These are phyloP conservation scores for Caenorhabditis brenneri DNA, from an alignment of 1,140 invertebrate genomes.

Conservation along the genomic window DNA sequence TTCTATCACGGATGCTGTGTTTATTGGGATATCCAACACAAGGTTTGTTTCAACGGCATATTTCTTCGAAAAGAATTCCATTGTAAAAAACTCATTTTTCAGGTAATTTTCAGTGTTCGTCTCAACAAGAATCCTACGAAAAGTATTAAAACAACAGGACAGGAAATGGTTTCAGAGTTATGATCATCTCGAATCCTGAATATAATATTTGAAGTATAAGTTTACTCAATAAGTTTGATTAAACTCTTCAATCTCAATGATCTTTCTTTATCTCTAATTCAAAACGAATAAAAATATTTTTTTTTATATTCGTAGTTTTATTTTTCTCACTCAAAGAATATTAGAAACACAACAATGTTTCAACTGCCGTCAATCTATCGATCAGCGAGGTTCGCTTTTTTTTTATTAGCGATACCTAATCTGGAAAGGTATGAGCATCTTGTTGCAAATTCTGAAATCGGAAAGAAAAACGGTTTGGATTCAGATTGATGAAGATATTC, in stretches of 20 bases:
- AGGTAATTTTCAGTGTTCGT: background rate
- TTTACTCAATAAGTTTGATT: background rate
- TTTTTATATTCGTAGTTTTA: background rate
- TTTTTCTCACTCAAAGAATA: background rate
- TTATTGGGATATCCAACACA: slow-evolving; percentile 31
- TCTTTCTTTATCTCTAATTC: slow-evolving; percentile 2
- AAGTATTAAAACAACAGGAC: background rate
- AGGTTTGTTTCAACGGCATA: too few relatives aligned
- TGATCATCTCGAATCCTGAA: background rate
- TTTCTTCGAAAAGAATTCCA: too few relatives aligned
- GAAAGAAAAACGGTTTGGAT: too few relatives aligned
- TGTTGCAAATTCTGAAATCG: background rate
- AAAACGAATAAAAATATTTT: too few relatives aligned
- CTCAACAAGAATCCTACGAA: background rate
- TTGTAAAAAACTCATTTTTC: too few relatives aligned
- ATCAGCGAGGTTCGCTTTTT: background rate
- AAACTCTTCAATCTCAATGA: background rate
- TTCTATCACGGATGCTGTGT: slow-evolving; percentile 50
- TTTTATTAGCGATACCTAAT: background rate
- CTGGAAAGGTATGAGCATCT: background rate
- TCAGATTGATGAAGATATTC: too few relatives aligned
- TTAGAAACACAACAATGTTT: background rate
- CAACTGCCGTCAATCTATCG: background rate
- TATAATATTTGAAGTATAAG: background rate
- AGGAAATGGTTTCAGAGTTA: background rate